Evolutionary conservation across 2,888 invertebrate genomes (phyloP), one percentile per base, ranked within the genome.

Genomic region (Caenorhabditis sp.): DNA sequence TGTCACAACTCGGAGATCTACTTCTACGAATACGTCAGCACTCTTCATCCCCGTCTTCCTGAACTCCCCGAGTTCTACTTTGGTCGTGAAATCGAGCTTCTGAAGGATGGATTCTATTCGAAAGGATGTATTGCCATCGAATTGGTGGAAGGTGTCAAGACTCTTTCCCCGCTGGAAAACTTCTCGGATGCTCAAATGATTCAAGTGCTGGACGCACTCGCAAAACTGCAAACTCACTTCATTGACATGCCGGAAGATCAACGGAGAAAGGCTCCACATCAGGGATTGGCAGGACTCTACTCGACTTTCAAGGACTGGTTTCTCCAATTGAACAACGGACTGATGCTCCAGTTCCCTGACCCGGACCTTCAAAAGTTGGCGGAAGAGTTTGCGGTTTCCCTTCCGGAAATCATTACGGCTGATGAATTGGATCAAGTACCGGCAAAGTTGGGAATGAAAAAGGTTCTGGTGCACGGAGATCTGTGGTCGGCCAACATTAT

Each of bases 121-220:
- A 81, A 79, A 43, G 81, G 77, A 24, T 78, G 62, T 24, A 66
- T 81, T n/a, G 71, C 66, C 0, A 78, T 81, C 52, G 79, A 81
- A 22, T 43, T 61, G 2, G 53, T 81, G 11, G 74, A 78, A 17
- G 41, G 58, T 35, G 66, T 61, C 11, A 30, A 63, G 2, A 66
- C 65, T 2, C 11, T 65, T n/a, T 68, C 63, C 1, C 71, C 71
- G 1, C 22, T 71, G n/a, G 63, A 77, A 22, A 77, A 66, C 41
- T 66, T 77, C 30, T 39, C 30, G 11, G 77, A 77, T 37, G 13
- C 24, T 22, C 77, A 77, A 13, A 71, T 77, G 70, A 22, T 56
- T 13, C 66, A 77, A 17, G 76, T 76, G 17, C 37, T 76, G 4
- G 56, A 72, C 17, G 17, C 15, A 2, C 22, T 77, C n/a, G 71